Percentiles rank a stretch among this genome's conserved stretches.
phyloP scores from a whole-genome alignment of 2,888 invertebrate species.

The Tupiocoris notatus region DNA sequence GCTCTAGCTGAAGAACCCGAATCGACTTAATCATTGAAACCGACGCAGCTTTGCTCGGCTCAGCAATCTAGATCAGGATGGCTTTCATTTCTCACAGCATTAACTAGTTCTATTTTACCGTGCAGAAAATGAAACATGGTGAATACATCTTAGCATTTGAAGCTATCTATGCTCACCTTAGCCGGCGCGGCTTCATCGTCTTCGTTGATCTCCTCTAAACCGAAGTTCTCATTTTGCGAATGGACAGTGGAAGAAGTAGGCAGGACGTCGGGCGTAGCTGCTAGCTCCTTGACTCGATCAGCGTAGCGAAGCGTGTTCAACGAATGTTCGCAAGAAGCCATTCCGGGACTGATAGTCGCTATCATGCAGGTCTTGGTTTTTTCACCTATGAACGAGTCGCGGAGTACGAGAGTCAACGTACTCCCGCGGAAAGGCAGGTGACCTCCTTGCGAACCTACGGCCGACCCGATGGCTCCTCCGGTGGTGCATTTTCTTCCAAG shows the following conservation, averaged over 20 bases:
- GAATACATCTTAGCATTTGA: too few relatives aligned
- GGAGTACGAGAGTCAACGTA: conserved; percentile 91
- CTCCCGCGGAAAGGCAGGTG: conserved; percentile 91
- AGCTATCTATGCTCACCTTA: background rate
- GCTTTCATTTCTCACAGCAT: too few relatives aligned
- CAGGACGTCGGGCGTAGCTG: conserved; percentile 52
- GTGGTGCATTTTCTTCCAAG: background rate
- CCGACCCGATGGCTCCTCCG: background rate
- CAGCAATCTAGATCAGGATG: too few relatives aligned
- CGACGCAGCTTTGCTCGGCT: too few relatives aligned
- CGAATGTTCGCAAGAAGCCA: conserved; percentile 95
- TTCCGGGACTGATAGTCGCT: conserved; percentile 97
- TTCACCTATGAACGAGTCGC: conserved; percentile 97
- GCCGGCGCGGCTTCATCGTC: background rate
- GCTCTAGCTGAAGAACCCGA: conserved; percentile 66
- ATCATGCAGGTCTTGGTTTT: conserved; percentile 99
- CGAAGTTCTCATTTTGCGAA: conserved; percentile 47
- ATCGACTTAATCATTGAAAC: background rate
- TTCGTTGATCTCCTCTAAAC: conserved; percentile 49
- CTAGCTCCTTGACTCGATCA: conserved; percentile 94
- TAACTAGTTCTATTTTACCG: too few relatives aligned
- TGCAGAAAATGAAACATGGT: too few relatives aligned
- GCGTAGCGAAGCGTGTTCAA: conserved; percentile 97
- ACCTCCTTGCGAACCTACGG: background rate
- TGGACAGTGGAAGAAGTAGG: background rate